These are phyloP conservation scores for Varanus salvator DNA, from an alignment of 2,113 vertebrate species.

Conservation along the genomic window DNA sequence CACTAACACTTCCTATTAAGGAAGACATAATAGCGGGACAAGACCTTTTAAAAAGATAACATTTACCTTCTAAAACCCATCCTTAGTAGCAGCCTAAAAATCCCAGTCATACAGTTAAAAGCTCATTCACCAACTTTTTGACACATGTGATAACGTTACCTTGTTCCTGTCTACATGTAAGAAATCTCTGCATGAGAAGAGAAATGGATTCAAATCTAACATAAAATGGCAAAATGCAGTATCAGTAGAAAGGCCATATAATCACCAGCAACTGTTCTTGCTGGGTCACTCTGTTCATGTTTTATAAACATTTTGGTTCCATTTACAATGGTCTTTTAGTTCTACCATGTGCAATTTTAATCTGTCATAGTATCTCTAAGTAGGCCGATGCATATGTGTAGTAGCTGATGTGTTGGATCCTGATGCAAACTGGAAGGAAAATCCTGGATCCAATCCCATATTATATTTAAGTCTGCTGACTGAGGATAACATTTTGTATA, in stretches of 20 bases:
- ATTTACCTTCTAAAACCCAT: background rate
- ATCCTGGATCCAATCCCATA: too few relatives aligned
- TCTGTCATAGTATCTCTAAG: too few relatives aligned
- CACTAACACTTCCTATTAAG: too few relatives aligned
- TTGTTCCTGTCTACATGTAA: background rate
- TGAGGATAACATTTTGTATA: background rate
- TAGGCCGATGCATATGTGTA: too few relatives aligned
- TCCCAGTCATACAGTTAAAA: background rate
- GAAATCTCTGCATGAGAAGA: background rate
- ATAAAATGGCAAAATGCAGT: background rate
- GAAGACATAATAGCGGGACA: background rate
- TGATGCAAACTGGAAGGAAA: too few relatives aligned
- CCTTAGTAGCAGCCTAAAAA: background rate
- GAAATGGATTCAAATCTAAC: background rate
- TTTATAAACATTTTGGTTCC: background rate
- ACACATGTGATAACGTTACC: background rate
- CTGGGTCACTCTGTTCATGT: background rate
- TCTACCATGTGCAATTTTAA: too few relatives aligned
- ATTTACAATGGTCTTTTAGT: background rate
- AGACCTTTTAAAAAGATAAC: background rate
- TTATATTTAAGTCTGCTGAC: background rate
- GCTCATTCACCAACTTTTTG: background rate
- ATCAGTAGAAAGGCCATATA: background rate
- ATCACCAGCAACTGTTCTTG: background rate
- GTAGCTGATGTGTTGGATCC: too few relatives aligned